These are phyloP conservation scores for Heliconius melpomene DNA, from an alignment of 1,140 invertebrate species.

Conservation along the genomic window DNA sequence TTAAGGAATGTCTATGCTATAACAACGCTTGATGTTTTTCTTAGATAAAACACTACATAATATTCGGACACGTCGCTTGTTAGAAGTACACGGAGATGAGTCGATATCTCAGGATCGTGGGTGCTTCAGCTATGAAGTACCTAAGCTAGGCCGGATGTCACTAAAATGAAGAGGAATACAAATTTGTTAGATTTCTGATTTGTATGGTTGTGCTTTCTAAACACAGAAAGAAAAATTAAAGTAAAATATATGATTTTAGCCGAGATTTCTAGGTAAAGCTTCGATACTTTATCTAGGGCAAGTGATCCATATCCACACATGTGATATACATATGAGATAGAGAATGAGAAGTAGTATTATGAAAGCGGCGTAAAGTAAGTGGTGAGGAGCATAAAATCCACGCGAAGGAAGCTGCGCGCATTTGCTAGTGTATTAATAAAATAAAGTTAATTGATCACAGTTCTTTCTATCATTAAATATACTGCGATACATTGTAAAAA, in stretches of 20 bases:
- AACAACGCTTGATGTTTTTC: slow-evolving; percentile 41
- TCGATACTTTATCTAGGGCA: too few relatives aligned
- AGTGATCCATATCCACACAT: too few relatives aligned
- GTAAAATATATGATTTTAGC: too few relatives aligned
- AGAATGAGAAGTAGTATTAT: too few relatives aligned
- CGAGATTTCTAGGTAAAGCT: too few relatives aligned
- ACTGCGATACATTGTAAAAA: background rate
- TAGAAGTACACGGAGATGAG: slow-evolving; percentile 75
- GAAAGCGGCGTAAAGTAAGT: too few relatives aligned
- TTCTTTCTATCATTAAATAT: background rate
- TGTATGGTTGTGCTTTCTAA: slow-evolving; percentile 47
- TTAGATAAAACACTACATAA: slow-evolving; percentile 73
- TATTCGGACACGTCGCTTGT: slow-evolving; percentile 79
- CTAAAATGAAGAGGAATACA: slow-evolving; percentile 58
- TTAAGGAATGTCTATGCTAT: slow-evolving; percentile 45
- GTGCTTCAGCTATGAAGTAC: slow-evolving; percentile 50
- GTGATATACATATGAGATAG: too few relatives aligned
- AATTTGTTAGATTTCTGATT: slow-evolving; percentile 63
- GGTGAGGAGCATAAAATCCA: too few relatives aligned
- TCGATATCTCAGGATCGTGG: slow-evolving; percentile 73
- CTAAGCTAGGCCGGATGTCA: slow-evolving; percentile 47
- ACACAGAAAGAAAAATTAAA: background rate
- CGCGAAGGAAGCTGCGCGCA: too few relatives aligned
- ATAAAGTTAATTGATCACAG: background rate
- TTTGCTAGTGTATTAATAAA: background rate